Conservation (phyloP, 1,140 invertebrate species). For the Philotrypesis tridentata region DNA sequence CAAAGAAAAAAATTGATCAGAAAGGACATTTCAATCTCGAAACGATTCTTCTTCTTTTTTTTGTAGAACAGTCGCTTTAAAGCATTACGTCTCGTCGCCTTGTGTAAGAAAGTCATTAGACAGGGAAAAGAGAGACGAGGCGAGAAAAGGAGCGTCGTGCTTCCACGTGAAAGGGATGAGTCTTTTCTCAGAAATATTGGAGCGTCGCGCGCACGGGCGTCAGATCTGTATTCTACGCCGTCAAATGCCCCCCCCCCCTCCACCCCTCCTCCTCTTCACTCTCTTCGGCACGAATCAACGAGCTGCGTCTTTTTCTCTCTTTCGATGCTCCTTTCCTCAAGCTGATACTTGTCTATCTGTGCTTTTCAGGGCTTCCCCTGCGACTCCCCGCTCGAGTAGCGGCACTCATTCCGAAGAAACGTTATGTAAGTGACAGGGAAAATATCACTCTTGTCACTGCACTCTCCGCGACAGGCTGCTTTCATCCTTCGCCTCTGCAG, state of each 20-base stretch:
- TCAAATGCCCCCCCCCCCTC: background rate
- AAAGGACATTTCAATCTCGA: no score
- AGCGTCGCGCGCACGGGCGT: background rate
- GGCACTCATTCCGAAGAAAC: background rate
- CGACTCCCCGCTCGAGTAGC: background rate
- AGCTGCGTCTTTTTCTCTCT: slow-evolving; percentile 9
- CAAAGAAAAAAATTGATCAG: no score
- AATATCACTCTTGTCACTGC: slow-evolving; percentile 27
- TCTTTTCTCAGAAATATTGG: background rate
- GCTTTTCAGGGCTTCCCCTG: background rate
- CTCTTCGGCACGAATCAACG: slow-evolving; percentile 1
- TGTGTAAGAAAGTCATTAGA: slow-evolving; percentile 8
- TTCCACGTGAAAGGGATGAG: background rate
- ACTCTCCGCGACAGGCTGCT: background rate
- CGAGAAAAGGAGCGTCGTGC: background rate
- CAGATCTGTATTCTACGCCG: slow-evolving; percentile 29
- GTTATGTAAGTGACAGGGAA: slow-evolving; percentile 41
- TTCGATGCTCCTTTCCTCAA: background rate
- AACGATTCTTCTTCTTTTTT: background rate
- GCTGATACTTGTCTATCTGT: background rate
- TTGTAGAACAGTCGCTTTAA: background rate
- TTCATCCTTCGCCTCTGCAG: background rate
- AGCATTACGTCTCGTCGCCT: background rate
- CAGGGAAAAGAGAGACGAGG: background rate
- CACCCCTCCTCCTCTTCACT: background rate